Percentiles rank a stretch among this genome's conserved stretches.
phyloP scores from a whole-genome alignment of 1,140 invertebrate species.

The Neodiprion fabricii region DNA sequence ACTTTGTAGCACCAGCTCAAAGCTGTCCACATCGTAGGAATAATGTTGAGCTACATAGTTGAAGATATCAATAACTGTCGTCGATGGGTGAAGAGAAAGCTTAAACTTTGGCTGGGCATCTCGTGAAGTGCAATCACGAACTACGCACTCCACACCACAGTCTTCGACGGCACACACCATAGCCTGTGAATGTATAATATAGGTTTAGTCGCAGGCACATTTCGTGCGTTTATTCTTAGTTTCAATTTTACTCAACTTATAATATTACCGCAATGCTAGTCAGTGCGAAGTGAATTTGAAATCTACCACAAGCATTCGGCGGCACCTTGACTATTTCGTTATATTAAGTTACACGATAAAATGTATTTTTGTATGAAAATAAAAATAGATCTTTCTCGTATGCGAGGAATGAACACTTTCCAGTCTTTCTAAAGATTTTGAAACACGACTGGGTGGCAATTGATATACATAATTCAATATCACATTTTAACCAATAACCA shows the following conservation, averaged over 20 bases:
- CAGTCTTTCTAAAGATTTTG: not conserved
- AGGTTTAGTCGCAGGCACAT: not conserved
- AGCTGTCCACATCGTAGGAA: constrained; percentile 62
- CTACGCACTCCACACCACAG: constrained; percentile 61
- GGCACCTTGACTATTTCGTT: not conserved
- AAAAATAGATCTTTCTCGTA: not conserved
- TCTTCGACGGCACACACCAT: constrained; percentile 52
- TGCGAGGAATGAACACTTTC: not conserved
- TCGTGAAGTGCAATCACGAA: constrained; percentile 63
- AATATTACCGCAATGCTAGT: too few relatives aligned
- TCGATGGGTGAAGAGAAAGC: constrained; percentile 53
- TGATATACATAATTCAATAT: not conserved
- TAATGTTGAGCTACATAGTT: constrained; percentile 62
- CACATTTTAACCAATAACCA: too few relatives aligned
- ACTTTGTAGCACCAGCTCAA: constrained; percentile 56
- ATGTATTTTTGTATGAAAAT: constrained; percentile 3
- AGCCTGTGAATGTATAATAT: constrained; percentile 33
- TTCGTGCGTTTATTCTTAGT: not conserved
- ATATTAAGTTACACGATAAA: constrained; percentile 1
- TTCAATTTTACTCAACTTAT: too few relatives aligned
- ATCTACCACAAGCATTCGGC: too few relatives aligned
- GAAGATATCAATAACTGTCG: constrained; percentile 59
- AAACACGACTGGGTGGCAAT: not conserved
- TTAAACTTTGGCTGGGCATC: constrained; percentile 53
- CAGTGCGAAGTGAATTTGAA: too few relatives aligned